phyloP scores from a whole-genome alignment of 92 coral and sea anemone genomes.

The Pocillopora grandis region DNA sequence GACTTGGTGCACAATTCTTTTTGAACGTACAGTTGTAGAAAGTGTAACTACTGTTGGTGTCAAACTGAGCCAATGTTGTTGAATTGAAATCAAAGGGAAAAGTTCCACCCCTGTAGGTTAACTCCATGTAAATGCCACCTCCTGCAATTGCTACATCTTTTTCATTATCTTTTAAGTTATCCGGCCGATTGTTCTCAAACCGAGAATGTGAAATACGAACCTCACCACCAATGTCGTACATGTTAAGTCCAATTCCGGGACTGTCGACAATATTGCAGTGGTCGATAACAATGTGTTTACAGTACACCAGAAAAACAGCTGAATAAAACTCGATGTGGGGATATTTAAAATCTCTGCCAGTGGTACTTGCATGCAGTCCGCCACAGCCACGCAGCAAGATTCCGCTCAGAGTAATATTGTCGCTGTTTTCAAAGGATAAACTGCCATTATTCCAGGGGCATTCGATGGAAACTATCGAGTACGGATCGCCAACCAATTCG shows the following conservation, averaged over 20 bases:
- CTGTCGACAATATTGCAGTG: constrained; percentile 58
- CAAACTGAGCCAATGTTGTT: constrained; percentile 18
- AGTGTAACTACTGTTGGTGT: constrained; percentile 42
- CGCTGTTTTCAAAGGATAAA: constrained; percentile 51
- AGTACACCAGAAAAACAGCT: constrained; percentile 61
- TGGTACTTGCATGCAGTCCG: constrained; percentile 47
- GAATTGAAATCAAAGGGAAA: constrained; percentile 39
- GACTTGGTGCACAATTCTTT: constrained; percentile 59
- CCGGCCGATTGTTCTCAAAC: constrained; percentile 51
- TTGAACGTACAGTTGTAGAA: constrained; percentile 67
- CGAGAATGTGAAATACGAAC: constrained; percentile 47
- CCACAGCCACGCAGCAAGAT: constrained; percentile 57
- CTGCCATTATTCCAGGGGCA: constrained; percentile 41
- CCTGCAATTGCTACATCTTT: constrained; percentile 53
- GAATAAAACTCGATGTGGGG: constrained; percentile 40
- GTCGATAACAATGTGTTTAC: constrained; percentile 44
- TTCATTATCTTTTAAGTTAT: background rate
- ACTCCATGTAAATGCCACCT: constrained; percentile 80
- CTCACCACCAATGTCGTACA: constrained; percentile 68
- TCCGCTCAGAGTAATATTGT: constrained; percentile 27
- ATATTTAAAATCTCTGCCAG: constrained; percentile 30
- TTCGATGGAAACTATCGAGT: constrained; percentile 27
- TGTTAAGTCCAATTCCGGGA: constrained; percentile 69
- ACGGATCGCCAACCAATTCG: constrained; percentile 38
- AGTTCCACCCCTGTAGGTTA: constrained; percentile 51